Percentiles rank a stretch among this genome's conserved stretches.
Evolutionary conservation across 1,140 invertebrate species (phyloP).

Genomic region (Micrasema longulum): DNA sequence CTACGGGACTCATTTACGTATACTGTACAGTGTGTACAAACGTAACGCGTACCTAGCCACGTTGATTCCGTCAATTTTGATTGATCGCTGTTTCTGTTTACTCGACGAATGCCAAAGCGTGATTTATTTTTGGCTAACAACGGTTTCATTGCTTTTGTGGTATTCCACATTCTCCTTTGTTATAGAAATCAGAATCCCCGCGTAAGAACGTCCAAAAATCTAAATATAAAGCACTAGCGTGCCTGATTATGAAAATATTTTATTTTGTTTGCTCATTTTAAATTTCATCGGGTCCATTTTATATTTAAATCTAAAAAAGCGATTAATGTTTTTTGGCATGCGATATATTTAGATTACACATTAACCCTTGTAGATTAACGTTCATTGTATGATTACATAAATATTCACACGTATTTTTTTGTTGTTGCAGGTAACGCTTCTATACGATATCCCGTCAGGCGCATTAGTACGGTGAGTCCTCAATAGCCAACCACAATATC

Average conservation of each 20-base stretch:
- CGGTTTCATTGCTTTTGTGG: constrained; percentile 9
- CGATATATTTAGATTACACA: background rate
- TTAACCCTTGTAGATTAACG: background rate
- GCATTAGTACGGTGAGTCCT: background rate
- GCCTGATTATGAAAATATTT: no score
- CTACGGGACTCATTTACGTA: background rate
- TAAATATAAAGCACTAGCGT: no score
- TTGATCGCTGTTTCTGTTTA: constrained; percentile 26
- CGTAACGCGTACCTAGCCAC: background rate
- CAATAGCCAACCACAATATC: background rate
- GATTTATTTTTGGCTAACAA: constrained; percentile 27
- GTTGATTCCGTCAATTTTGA: constrained; percentile 28
- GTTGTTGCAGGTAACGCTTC: constrained; percentile 14
- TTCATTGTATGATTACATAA: background rate
- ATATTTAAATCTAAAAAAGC: background rate
- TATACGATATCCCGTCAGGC: background rate
- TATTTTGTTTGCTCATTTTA: background rate
- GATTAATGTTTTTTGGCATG: no score
- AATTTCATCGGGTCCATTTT: background rate
- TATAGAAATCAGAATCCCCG: background rate
- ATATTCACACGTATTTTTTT: constrained; percentile 1
- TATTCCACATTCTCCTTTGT: background rate
- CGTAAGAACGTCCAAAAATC: no score
- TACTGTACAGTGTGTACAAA: background rate
- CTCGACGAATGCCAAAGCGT: constrained; percentile 17